A percentile compares a stretch with the other conserved stretches of the same genome.
Evolutionary conservation across 2,797 vertebrate species (phyloP).

Genomic region (Sebastes diploproa): DNA sequence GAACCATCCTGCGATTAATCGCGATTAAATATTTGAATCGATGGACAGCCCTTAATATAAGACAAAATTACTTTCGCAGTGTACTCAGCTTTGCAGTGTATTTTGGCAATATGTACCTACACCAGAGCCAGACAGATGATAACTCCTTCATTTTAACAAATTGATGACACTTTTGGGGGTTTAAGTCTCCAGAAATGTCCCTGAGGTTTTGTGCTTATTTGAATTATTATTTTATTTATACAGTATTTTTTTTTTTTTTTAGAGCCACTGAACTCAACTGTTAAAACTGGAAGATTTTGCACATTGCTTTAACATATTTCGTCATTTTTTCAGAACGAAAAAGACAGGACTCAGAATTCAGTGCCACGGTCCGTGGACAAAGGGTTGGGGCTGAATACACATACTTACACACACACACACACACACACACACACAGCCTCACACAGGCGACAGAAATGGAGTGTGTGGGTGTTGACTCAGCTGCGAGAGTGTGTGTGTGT

Average conservation of each 20-base stretch:
- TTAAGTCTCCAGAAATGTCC: background rate
- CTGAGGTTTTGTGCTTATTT: background rate
- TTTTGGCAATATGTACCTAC: background rate
- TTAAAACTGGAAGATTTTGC: background rate
- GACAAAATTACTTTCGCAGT: background rate
- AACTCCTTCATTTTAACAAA: background rate
- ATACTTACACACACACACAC: conserved; percentile 27
- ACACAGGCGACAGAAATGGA: conserved; percentile 76
- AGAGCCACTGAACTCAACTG: background rate
- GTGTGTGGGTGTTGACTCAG: conserved; percentile 85
- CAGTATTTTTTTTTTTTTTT: background rate
- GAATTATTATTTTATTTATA: background rate
- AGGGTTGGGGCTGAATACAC: conserved; percentile 45
- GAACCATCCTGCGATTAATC: too few relatives aligned
- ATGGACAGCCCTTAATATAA: background rate
- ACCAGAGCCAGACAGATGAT: background rate
- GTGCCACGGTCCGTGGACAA: conserved; percentile 64
- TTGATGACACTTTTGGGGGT: background rate
- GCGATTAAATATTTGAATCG: too few relatives aligned
- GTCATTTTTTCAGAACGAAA: conserved; percentile 5
- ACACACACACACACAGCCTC: conserved; percentile 35
- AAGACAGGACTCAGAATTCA: conserved; percentile 45
- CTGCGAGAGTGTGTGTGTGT: conserved; percentile 65
- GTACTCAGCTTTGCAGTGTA: background rate
- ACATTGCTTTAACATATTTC: background rate